These are phyloP conservation scores for Blastobasis lacticolella DNA, from an alignment of 2,888 invertebrate genomes.

Conservation along the genomic window DNA sequence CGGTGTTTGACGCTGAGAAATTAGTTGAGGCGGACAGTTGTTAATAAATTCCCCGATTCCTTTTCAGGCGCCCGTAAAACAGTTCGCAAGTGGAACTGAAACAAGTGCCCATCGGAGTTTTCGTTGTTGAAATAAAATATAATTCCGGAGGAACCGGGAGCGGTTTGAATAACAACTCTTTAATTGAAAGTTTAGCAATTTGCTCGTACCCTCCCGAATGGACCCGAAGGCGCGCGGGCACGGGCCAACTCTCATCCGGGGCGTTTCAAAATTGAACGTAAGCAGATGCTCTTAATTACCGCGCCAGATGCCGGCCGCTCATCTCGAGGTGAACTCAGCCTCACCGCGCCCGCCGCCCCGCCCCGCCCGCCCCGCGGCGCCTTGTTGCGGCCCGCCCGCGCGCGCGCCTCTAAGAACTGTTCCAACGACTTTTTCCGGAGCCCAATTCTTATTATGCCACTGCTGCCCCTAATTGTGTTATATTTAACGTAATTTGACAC, in stretches of 20 bases:
- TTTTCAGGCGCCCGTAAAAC: slow-evolving; percentile 46
- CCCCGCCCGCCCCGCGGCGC: too few relatives aligned
- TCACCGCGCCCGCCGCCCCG: slow-evolving; percentile 17
- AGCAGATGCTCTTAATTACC: slow-evolving; percentile 74
- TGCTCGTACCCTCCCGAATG: slow-evolving; percentile 69
- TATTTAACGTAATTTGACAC: too few relatives aligned
- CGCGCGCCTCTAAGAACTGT: slow-evolving; percentile 46
- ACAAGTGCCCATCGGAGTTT: slow-evolving; percentile 58
- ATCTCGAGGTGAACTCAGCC: slow-evolving; percentile 62
- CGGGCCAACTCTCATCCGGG: slow-evolving; percentile 59
- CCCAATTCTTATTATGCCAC: slow-evolving; percentile 33
- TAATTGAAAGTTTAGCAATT: slow-evolving; percentile 75
- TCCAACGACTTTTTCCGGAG: slow-evolving; percentile 46
- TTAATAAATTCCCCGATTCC: slow-evolving; percentile 45
- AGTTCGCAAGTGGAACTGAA: slow-evolving; percentile 47
- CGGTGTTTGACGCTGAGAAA: slow-evolving; percentile 18
- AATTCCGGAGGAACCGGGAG: slow-evolving; percentile 58
- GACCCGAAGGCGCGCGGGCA: slow-evolving; percentile 54
- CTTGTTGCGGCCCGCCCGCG: too few relatives aligned
- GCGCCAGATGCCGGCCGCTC: slow-evolving; percentile 62
- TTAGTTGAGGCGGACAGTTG: slow-evolving; percentile 38
- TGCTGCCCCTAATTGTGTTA: slow-evolving; percentile 32
- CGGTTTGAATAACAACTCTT: slow-evolving; percentile 74
- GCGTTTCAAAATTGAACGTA: slow-evolving; percentile 72
- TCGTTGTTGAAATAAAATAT: slow-evolving; percentile 64